Evolutionary conservation across 1,140 invertebrate genomes (phyloP), one percentile per base, ranked within the genome.

Genomic region (Piezodorus guildinii): DNA sequence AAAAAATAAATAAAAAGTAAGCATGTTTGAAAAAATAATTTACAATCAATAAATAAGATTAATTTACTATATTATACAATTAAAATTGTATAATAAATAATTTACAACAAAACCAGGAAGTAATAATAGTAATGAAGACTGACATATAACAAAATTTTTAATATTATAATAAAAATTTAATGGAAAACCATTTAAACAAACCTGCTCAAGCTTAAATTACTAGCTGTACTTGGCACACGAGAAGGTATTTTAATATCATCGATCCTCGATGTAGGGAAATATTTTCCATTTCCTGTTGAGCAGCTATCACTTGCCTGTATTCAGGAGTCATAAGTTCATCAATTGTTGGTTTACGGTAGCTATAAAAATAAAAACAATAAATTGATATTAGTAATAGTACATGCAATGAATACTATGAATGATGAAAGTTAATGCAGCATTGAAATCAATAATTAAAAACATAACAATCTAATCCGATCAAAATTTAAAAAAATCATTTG

Each of bases 261-360:
- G 1, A 83, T 69, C 83, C 83, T 16, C 79, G 74, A 69, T 83
- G 80, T 30, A 84, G 74, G 2, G 80, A 79, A 66, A 84, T 78
- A 10, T 77, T 69, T 62, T 83, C 80, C 3, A 74, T 39, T 64
- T 80, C 76, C 27, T 70, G 72, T 64, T 70, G 67, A 14, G 71
- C 72, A 2, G 69, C 69, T 45, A 78, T 69, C 8, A 74, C 74
- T 62, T 76, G 73, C 39, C 76, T 66, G 66, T 83, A 86, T 60
- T 83, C 82, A 0, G 76, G 27, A 2, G 82, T 84, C 66, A 79
- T 76, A 10, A 86, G 70, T 0, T 69, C 73, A 9, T 73, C 71
- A 66, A 73, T 72, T 1, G 78, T 82, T 56, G 84, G 83, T 72
- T 85, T 85, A 21, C 72, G 72, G 68, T 80, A 84, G 25, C 80